Evolutionary conservation across 2,113 vertebrate species (phyloP), one percentile per base, ranked within the genome.

Genomic region (Perca flavescens): DNA sequence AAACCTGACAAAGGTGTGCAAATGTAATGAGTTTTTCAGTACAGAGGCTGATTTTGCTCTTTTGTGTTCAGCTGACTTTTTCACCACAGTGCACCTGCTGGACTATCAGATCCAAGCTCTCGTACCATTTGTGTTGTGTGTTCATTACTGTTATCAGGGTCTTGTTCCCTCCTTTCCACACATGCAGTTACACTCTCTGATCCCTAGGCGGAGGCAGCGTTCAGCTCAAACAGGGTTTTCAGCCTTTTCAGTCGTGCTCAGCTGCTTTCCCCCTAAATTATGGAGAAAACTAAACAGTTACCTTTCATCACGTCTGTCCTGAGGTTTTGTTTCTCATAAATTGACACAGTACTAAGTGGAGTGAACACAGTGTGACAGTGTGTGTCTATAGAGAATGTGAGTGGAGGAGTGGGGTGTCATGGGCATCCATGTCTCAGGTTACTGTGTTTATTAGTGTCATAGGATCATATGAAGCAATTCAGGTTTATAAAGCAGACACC

Each of bases 161-260:
- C 22, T 25, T 56, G 16, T 64, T 4, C 1, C 0, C 1, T 0
- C 17, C 6, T 34, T 5, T 3, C 2, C 16, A 15, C 15, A 21
- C 22, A 1, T 88, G 77, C 68, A 53, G 84, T 83, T 86, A 28
- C 80, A 47, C 61, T 16, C 7, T 8, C 8, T 8, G 34, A 25
- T 3, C 90, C 63, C 79, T 78, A 66, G 84, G 79, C 71, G 86
- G 79, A 11, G 78, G 74, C 87, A 77, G 74, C 25, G 84, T 67
- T 76, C 8, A 73, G 40, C 43, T 68, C 40, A 66, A 72, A 31
- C n/a, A 52, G 11, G 4, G 0, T 36, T 50, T 46, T 64, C 15
- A 5, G 16, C 6, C 15, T 21, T 40, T 22, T 53, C 4, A 12
- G 28, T 3, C 14, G 12, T 36, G 19, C 49, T 53, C 58, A 65